Evolutionary conservation across 1,140 invertebrate genomes (phyloP), one percentile per base, ranked within the genome.

Genomic region (Heterodera carotae): DNA sequence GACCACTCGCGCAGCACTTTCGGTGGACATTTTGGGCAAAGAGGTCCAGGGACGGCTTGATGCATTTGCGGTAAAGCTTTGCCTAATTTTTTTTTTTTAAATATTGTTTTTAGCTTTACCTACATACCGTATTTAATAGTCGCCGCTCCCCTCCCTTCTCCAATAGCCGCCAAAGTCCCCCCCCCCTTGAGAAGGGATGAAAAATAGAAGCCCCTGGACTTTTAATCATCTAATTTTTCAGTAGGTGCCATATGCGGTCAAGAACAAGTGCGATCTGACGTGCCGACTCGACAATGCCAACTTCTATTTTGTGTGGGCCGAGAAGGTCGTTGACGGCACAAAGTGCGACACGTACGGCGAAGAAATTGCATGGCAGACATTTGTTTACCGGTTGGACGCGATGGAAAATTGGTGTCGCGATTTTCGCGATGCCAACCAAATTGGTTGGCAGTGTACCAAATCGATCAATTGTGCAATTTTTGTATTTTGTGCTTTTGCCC

Each of bases 401-500:
- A 99, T 88, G 93, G 93, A 90, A 93, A 96, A 91, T 89, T 98
- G 73, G 95, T 95, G 2, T 98, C 95, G n/a, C n/a, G n/a, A n/a
- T n/a, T n/a, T n/a, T n/a, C n/a, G n/a, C n/a, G n/a, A n/a, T n/a
- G n/a, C n/a, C n/a, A n/a, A n/a, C n/a, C n/a, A n/a, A n/a, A n/a
- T n/a, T n/a, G n/a, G n/a, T n/a, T n/a, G n/a, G n/a, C n/a, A n/a
- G n/a, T n/a, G n/a, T n/a, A n/a, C n/a, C n/a, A n/a, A n/a, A n/a
- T n/a, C n/a, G n/a, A n/a, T n/a, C n/a, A n/a, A n/a, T n/a, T n/a
- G n/a, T n/a, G n/a, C n/a, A n/a, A n/a, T n/a, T n/a, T n/a, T n/a
- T n/a, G n/a, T n/a, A n/a, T n/a, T n/a, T n/a, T n/a, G n/a, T n/a
- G n/a, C n/a, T n/a, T n/a, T n/a, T n/a, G n/a, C n/a, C n/a, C n/a